phyloP scores from a whole-genome alignment of 2,113 vertebrate species.

The Vombatus ursinus region DNA sequence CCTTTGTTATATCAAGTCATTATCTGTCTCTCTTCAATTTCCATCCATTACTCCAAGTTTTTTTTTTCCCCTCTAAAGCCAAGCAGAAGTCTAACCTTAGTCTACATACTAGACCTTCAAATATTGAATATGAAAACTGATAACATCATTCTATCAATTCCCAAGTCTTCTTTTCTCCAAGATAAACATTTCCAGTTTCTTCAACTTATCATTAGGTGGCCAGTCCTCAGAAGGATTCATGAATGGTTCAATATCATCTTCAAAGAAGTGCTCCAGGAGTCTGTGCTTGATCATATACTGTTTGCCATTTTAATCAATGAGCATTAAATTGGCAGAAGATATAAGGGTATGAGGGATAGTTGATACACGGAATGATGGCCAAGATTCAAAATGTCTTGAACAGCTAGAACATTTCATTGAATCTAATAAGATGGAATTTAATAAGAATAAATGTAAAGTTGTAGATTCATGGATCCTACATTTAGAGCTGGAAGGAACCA shows the following conservation, averaged over 20 bases:
- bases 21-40: background rate
- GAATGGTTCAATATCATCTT: background rate
- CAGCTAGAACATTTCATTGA: background rate
- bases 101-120: background rate
- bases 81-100: background rate
- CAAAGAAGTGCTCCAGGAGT: background rate
- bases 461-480: background rate
- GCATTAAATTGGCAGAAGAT: background rate
- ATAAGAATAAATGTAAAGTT: background rate
- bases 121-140: background rate
- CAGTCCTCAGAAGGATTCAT: background rate
- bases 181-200: background rate
- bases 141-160: background rate
- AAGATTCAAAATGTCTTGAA: background rate
- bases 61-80: background rate
- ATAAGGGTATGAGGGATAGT: background rate
- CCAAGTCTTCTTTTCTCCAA: background rate
- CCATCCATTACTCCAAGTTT: background rate
- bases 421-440: background rate
- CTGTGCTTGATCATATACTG: background rate
- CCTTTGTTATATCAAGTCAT: background rate
- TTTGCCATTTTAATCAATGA: background rate
- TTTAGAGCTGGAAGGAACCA: background rate
- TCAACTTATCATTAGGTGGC: background rate
- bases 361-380: background rate